Conservation (phyloP, 2,888 invertebrate species). For the Molanna angustata region DNA sequence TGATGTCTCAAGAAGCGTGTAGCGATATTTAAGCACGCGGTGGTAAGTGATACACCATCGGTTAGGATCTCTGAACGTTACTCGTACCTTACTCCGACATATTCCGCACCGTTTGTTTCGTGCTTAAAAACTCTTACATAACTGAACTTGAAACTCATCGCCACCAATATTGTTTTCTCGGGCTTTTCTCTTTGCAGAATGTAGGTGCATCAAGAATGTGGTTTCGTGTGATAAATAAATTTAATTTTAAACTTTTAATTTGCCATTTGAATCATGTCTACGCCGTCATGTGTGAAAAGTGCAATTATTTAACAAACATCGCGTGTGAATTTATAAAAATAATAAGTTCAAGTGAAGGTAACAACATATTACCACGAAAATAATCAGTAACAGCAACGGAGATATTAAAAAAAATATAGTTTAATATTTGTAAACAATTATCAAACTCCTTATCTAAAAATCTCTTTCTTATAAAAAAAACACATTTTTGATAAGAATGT, state of each 20-base stretch:
- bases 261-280: constrained; percentile 27
- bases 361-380: too few species aligned
- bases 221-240: constrained; percentile 24
- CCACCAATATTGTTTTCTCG: constrained; percentile 52
- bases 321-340: constrained; percentile 39
- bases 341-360: too few species aligned
- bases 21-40: constrained; percentile 53
- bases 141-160: constrained; percentile 56
- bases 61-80: too few species aligned
- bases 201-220: constrained; percentile 46
- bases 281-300: constrained; percentile 36
- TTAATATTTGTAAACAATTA: too few species aligned
- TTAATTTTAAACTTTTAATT: constrained; percentile 3
- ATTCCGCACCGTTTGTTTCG: constrained; percentile 56
- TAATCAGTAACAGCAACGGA: too few species aligned
- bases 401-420: too few species aligned
- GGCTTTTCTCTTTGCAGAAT: constrained; percentile 58
- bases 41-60: too few species aligned
- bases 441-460: too few species aligned
- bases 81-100: too few species aligned
- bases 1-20: constrained; percentile 47
- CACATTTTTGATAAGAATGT: too few species aligned
- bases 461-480: too few species aligned
- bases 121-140: constrained; percentile 52
- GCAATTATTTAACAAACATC: constrained; percentile 43